phyloP scores from a whole-genome alignment of 2,888 invertebrate genomes.

The Sialis lutaria region DNA sequence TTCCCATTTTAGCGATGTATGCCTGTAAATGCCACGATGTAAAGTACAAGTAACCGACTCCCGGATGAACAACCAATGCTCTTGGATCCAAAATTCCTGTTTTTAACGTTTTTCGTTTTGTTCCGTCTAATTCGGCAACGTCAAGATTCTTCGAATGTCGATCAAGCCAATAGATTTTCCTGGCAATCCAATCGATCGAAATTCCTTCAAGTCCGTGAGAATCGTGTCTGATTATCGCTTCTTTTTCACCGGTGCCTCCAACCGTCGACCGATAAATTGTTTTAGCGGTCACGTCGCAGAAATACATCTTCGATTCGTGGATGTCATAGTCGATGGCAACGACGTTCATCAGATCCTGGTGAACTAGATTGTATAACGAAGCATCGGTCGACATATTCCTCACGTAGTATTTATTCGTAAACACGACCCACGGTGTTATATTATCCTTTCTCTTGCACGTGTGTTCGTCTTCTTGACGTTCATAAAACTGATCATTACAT shows the following conservation, averaged over 20 bases:
- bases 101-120: conserved; percentile 73
- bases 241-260: conserved; percentile 42
- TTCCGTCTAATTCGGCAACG: conserved; percentile 86
- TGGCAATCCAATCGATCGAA: conserved; percentile 89
- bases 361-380: conserved; percentile 63
- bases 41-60: conserved; percentile 82
- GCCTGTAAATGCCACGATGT: conserved; percentile 94
- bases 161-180: conserved; percentile 95
- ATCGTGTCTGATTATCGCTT: conserved; percentile 79
- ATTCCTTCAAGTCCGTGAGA: conserved; percentile 95
- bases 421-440: conserved; percentile 70
- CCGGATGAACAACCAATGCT: conserved; percentile 88
- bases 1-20: conserved; percentile 90
- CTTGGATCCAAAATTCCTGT: conserved; percentile 85
- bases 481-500: conserved; percentile 83
- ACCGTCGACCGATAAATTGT: conserved; percentile 69
- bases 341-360: conserved; percentile 91
- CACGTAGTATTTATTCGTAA: conserved; percentile 95
- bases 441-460: conserved; percentile 81
- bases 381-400: conserved; percentile 90
- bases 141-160: conserved; percentile 88
- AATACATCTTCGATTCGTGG: conserved; percentile 70
- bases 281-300: conserved; percentile 91
- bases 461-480: conserved; percentile 68
- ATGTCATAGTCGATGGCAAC: conserved; percentile 92